Evolutionary conservation across 2,113 vertebrate species (phyloP).

Genomic region (Istiophorus platypterus): DNA sequence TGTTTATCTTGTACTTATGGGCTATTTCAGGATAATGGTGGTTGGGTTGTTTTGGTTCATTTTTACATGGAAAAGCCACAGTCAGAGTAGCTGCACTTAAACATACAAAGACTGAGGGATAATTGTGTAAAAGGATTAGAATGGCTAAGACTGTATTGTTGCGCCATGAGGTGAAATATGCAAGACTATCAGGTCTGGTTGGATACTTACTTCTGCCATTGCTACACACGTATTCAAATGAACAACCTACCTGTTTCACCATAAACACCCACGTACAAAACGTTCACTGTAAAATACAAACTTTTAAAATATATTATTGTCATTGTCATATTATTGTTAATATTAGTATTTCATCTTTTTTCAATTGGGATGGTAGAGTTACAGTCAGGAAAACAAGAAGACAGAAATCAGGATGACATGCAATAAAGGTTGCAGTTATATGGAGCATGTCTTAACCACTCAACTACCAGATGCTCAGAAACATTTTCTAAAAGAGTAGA

Average conservation of each 20-base stretch:
- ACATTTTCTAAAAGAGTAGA: neutral
- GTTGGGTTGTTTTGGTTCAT: conserved; percentile 73
- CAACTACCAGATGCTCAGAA: neutral
- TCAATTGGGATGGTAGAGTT: neutral
- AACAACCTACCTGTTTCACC: neutral
- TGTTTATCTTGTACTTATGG: conserved; percentile 72
- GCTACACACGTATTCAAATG: conserved; percentile 45
- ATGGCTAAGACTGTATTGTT: conserved; percentile 63
- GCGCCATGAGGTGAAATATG: conserved; percentile 66
- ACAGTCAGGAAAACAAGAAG: neutral
- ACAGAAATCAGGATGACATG: too few relatives aligned
- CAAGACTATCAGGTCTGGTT: conserved; percentile 64
- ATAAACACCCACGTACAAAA: neutral
- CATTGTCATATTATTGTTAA: neutral
- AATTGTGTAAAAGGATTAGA: conserved; percentile 75
- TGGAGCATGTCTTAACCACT: neutral
- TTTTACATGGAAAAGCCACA: conserved; percentile 65
- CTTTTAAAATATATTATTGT: neutral
- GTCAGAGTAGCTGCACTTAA: conserved; percentile 63
- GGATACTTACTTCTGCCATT: conserved; percentile 43
- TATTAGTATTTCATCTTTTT: neutral
- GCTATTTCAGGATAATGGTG: conserved; percentile 72
- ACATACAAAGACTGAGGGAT: conserved; percentile 65
- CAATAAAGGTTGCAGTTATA: neutral
- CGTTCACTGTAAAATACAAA: too few relatives aligned